These are phyloP conservation scores for Phthorimaea operculella DNA, from an alignment of 1,140 invertebrate genomes.

Conservation along the genomic window DNA sequence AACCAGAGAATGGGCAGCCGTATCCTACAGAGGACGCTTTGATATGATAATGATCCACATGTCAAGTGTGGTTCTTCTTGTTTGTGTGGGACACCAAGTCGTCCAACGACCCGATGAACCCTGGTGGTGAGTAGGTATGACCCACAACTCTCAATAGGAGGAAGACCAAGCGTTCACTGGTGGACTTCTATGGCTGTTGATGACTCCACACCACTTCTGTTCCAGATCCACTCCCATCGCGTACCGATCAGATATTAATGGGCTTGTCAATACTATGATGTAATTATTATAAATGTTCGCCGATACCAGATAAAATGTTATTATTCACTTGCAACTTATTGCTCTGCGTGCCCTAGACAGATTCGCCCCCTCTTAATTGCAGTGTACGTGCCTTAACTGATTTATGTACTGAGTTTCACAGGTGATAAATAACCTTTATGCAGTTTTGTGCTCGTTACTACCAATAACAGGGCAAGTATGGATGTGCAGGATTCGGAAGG, in stretches of 20 bases:
- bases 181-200: no score
- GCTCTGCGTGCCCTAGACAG: conserved; percentile 23
- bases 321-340: conserved; percentile 25
- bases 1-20: no score
- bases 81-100: no score
- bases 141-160: no score
- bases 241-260: conserved; percentile 48
- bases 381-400: conserved; percentile 26
- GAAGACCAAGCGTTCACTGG: no score
- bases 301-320: conserved; percentile 50
- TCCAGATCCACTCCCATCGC: conserved; percentile 3
- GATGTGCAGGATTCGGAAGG: conserved; percentile 3
- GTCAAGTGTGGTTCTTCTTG: no score
- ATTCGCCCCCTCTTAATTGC: conserved; percentile 44
- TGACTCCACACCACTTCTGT: conserved; percentile 14
- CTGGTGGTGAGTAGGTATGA: no score
- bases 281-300: conserved; percentile 60
- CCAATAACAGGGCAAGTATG: conserved; percentile 20
- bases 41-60: no score
- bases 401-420: conserved; percentile 23
- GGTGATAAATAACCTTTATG: conserved; percentile 28
- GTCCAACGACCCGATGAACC: no score
- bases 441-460: conserved; percentile 21
- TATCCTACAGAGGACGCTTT: no score
- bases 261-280: conserved; percentile 53